Conservation (phyloP, 2,113 vertebrate genomes). For the Gopherus evgoodei region DNA sequence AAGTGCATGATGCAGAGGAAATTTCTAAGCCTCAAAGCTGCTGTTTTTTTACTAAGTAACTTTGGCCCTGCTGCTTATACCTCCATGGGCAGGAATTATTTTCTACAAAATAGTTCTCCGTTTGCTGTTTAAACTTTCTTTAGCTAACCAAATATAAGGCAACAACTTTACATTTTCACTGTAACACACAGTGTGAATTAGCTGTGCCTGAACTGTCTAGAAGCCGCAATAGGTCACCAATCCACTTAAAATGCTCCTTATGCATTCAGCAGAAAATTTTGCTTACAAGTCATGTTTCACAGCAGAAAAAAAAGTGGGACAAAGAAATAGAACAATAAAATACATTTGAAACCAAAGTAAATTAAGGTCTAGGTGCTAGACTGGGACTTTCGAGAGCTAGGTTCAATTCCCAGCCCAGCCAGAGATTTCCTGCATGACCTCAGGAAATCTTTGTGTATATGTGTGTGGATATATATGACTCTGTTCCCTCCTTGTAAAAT, state of each 20-base stretch:
- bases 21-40: not conserved
- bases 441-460: not conserved
- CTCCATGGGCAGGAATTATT: not conserved
- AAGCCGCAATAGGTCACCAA: fast-evolving
- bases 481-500: not conserved
- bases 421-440: not conserved
- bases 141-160: not conserved
- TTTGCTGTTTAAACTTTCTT: fast-evolving
- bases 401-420: not conserved
- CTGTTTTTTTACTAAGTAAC: not conserved
- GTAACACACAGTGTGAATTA: not conserved
- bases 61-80: not conserved
- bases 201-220: not conserved
- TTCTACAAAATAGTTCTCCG: not conserved
- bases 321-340: not conserved
- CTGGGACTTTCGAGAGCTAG: fast-evolving
- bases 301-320: not conserved
- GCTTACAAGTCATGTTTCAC: not conserved
- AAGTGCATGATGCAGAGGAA: not conserved
- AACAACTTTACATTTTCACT: not conserved
- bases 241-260: not conserved
- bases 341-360: not conserved
- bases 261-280: not conserved
- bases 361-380: fast-evolving
- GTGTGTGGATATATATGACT: not conserved